Base-by-base conservation (phyloP, 2,888 invertebrate species). In the Strigamia transsilvanica region DNA sequence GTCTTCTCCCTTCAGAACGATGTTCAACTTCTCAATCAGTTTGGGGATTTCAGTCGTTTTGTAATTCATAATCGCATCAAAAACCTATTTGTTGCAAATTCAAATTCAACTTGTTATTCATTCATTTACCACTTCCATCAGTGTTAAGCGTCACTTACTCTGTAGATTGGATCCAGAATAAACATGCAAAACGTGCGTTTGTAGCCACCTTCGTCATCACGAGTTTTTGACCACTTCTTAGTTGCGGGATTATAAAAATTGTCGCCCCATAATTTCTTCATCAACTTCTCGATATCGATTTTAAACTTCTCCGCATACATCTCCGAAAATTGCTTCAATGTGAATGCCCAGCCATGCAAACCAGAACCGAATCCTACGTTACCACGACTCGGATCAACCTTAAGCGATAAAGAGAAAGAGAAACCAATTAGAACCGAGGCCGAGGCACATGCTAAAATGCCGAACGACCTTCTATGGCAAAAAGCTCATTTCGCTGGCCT, bases 341-440 rank as follows among this genome's bases (percentile, higher is more conserved):
- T 99, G 90, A 99, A 99, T 80, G 99, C 99, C 99, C 99, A 99
- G 85, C 99, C 99, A 89, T 99, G 99, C 84, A 99, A 94, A 87
- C 99, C 99, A 34, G 99, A 98, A 84, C 99, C 99, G 89, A 99
- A 99, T 87, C 99, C 99, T 84, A 99, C 99, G 84, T 98, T 99
- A 86, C 99, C 99, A 90, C 95, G 96, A 90, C 96, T 95, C 85
- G 99, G 99, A 89, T 98, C 98, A 86, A 95, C 93, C 92, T 92
- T 38, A 38, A 10, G 10, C 2, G 38, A 10, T 5, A 38, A 38
- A 38, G 6, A 38, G 6, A 38, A 4, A 38, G 0, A 7, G 6
- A 6, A 2, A 4, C 6, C 1, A 38, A 38, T 0, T 7, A 2
- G 6, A 38, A 38, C 10, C 6, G 6, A 13, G n/a, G n/a, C n/a